Base-by-base conservation (phyloP, 23 tunicate species). In the Trididemnum miniatum region DNA sequence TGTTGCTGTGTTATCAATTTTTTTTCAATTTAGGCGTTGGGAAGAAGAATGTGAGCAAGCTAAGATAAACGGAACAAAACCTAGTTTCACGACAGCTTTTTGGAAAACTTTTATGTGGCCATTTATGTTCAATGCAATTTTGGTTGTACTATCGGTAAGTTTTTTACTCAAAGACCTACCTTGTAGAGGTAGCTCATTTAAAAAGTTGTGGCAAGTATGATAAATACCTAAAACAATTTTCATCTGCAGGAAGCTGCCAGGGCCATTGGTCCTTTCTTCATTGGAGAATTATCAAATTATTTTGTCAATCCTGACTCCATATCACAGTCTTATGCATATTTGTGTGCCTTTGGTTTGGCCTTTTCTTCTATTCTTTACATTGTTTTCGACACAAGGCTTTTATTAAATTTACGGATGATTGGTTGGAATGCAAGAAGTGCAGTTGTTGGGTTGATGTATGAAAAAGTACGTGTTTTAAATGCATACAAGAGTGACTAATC, bases 391-490 rank as follows among this genome's bases (percentile, higher is more conserved):
- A 85, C 83, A 33, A 0, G 28, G 32, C 23, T 35, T 20, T 76
- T 80, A 66, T 69, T 60, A 31, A 33, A 35, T 12, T 35, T 62
- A 1, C 80, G 65, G 59, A 80, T 57, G 32, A 1, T 89, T 0
- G 98, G 98, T 29, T 84, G 90, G 98, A 93, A 89, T 66, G 71
- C 87, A 7, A 51, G 91, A 76, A 80, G 71, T 0, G 88, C 98
- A 26, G 63, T 60, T 20, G 85, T 84, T 65, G 89, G 89, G 20
- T 54, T 96, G 25, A 96, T 96, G 97, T 96, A 87, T 85, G 79
- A 96, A 72, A 96, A 96, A 76, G 91, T 96, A 75, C 36, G 75
- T 67, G 4, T 15, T 44, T 7, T 15, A 44, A n/a, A n/a, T n/a
- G n/a, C n/a, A n/a, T n/a, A n/a, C n/a, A n/a, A n/a, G n/a, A n/a